phyloP scores from a whole-genome alignment of 2,888 invertebrate species.

The Synanthedon myopaeformis region DNA sequence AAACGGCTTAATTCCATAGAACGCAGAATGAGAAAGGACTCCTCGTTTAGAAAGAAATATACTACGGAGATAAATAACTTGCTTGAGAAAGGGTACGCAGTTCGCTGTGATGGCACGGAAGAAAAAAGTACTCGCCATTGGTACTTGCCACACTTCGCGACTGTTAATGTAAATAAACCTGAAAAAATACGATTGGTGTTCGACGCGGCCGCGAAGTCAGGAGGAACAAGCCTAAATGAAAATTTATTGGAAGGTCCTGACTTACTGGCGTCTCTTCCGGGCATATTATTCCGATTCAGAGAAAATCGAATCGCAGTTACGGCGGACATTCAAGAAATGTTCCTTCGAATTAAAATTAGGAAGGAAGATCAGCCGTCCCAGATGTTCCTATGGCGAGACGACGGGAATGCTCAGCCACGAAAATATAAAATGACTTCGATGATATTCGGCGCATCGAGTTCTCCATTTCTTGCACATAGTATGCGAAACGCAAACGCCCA shows the following conservation, averaged over 20 bases:
- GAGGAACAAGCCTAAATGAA: not conserved
- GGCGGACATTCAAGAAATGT: too few species aligned
- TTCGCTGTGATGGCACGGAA: not conserved
- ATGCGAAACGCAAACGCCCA: too few species aligned
- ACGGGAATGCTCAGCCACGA: too few species aligned
- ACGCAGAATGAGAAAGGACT: not conserved
- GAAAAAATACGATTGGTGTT: not conserved
- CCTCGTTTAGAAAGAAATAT: not conserved
- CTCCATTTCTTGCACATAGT: too few species aligned
- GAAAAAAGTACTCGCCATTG: not conserved
- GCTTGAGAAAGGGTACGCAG: not conserved
- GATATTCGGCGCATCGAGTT: too few species aligned
- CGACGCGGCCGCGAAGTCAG: not conserved
- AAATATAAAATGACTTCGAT: too few species aligned
- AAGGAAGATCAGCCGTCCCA: too few species aligned
- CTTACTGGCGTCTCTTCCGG: too few species aligned
- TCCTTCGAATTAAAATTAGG: too few species aligned
- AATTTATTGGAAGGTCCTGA: not conserved
- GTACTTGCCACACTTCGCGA: not conserved
- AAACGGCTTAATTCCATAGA: not conserved
- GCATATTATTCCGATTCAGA: too few species aligned
- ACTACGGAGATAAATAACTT: not conserved
- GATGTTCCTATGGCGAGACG: too few species aligned
- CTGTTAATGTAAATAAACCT: not conserved
- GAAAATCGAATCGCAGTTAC: too few species aligned